Evolutionary conservation across 2,113 vertebrate genomes (phyloP), one percentile per base, ranked within the genome.

Genomic region (Desmodus rotundus): DNA sequence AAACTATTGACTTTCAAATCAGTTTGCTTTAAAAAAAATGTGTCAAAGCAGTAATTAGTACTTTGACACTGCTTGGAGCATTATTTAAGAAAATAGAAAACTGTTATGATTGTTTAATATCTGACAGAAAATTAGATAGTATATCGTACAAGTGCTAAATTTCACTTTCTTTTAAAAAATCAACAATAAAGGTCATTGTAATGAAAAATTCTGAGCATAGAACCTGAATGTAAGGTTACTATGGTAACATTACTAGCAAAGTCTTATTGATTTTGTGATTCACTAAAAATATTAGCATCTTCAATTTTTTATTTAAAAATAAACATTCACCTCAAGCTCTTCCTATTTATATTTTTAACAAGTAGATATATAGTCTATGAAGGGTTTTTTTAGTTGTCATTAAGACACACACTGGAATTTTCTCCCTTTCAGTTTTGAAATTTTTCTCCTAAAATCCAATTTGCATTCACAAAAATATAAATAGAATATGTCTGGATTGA

Each of bases 221-320:
- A 81, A 93, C 63, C 63, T 87, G 61, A 80, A 63, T 93, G n/a
- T 74, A 83, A 94, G 87, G 80, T 97, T 94, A 91, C 92, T 88
- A 97, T 97, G 94, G 90, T 70, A 97, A 96, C 92, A 84, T 93
- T 91, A 93, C 61, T 93, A 97, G 45, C 72, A 81, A 96, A 82
- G 56, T 85, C 41, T 4, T 96, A 94, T 97, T 97, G 93, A 96
- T 68, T 96, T 91, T 94, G 47, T 95, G 65, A 47, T 58, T 96
- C 88, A 74, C 81, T 86, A 50, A 95, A 93, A 92, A 92, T 84
- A 94, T 87, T 94, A 95, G n/a, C 61, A 86, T 95, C 47, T 85
- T 95, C 41, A 56, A 54, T 58, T 77, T 77, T 77, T 77, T n/a
- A 90, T 91, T 97, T 92, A 97, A 98, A 97, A 95, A 95, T 96